Conservation (phyloP, 2,888 invertebrate genomes). For the Troides helena region DNA sequence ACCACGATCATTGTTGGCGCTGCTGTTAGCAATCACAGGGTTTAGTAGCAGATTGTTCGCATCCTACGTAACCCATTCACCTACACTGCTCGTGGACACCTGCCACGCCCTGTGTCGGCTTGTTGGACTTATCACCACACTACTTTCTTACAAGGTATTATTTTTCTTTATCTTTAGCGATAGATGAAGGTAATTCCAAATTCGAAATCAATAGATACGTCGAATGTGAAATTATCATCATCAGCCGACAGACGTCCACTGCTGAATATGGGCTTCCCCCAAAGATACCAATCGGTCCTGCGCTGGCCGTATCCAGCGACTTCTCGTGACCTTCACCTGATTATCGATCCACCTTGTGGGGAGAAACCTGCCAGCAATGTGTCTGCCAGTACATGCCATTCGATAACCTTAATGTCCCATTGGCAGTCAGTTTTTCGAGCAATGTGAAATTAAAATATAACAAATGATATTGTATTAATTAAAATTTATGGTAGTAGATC, state of each 20-base stretch:
- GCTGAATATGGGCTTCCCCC: no score
- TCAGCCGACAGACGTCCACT: no score
- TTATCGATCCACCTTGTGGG: no score
- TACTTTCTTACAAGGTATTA: constrained; percentile 66
- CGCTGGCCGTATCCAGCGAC: no score
- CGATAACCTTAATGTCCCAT: no score
- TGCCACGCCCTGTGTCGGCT: constrained; percentile 97
- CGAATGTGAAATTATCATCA: background rate
- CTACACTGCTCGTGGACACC: constrained; percentile 94
- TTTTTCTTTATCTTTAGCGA: background rate
- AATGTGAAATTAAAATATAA: no score
- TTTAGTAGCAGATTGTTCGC: constrained; percentile 91
- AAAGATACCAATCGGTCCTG: no score
- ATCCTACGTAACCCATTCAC: constrained; percentile 93
- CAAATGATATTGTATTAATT: background rate
- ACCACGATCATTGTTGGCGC: constrained; percentile 87
- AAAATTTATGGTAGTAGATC: no score
- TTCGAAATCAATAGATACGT: background rate
- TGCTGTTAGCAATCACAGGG: constrained; percentile 86
- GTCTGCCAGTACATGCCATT: no score
- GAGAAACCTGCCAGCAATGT: no score
- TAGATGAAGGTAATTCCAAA: background rate
- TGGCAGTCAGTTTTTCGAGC: no score
- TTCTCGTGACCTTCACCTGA: no score
- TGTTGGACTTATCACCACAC: constrained; percentile 84